Evolutionary conservation across 2,113 vertebrate genomes (phyloP), one percentile per base, ranked within the genome.

Genomic region (Percina caprodes): DNA sequence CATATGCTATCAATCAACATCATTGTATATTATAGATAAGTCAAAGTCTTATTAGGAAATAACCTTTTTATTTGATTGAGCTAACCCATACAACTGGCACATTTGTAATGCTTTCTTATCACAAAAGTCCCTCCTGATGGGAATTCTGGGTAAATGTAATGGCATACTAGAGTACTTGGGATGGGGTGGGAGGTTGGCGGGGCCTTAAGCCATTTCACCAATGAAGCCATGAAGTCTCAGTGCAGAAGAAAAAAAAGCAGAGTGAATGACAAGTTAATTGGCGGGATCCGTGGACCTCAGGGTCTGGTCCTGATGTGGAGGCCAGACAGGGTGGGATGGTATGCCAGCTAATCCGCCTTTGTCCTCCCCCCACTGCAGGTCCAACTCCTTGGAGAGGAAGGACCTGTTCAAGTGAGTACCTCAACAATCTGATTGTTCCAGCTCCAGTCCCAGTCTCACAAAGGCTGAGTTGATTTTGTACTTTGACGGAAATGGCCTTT

Each of bases 261-360:
- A 91, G 69, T 94, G 94, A 95, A 88, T 94, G 94, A 95, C 93
- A 93, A 90, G 92, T 90, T 94, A 95, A 95, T 94, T 94, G 93
- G 87, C 13, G 70, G 86, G 92, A 93, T 93, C 89, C 90, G 80
- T 89, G 82, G 85, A 89, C 85, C 90, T 88, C 56, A 76, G 84
- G 89, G 88, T 77, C 89, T 74, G 83, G 87, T 90, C 89, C 87
- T 90, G 93, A 94, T 93, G 89, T 91, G 80, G 84, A 81, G 87
- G 88, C 89, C 89, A 90, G 92, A 91, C 89, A 71, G 84, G 82
- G 80, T 62, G 83, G 89, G 87, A 89, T 91, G 91, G 80, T 91
- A 89, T 92, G 91, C 85, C 80, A 59, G 87, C 80, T 95, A 94
- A 95, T 95, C 93, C 92, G 35, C 89, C 89, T 93, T 90, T 92